Conservation (phyloP, 2,797 vertebrate species). For the Alauda arvensis region DNA sequence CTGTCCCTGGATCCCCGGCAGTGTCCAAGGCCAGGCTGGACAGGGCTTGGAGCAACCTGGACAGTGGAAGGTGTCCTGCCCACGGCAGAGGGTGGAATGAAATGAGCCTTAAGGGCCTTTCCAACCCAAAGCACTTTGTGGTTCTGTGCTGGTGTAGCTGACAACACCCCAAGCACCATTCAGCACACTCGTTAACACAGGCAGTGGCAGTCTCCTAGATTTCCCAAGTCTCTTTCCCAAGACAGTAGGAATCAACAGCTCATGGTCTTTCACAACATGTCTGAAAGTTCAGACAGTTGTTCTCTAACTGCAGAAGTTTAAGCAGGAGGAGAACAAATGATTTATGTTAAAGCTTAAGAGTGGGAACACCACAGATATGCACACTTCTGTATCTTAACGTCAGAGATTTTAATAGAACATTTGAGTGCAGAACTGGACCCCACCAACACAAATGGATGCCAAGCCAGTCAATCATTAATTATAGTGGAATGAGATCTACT, state of each 20-base stretch:
- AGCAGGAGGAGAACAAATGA: not conserved
- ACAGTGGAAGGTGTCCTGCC: not conserved
- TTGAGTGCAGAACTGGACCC: not conserved
- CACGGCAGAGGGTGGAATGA: not conserved
- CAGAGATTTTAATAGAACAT: not conserved
- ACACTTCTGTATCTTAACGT: too few relatives aligned
- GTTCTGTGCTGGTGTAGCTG: not conserved
- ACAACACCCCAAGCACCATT: not conserved
- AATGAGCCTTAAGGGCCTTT: not conserved
- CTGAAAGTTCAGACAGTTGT: not conserved
- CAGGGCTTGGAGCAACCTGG: rapidly evolving
- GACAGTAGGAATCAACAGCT: not conserved
- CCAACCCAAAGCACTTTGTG: not conserved
- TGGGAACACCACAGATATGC: not conserved
- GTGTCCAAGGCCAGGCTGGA: not conserved
- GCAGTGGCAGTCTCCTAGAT: not conserved
- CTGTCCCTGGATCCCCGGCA: not conserved
- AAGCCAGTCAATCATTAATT: slow-evolving; percentile 31
- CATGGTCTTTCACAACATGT: not conserved
- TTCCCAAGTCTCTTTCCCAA: not conserved
- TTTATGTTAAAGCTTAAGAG: not conserved
- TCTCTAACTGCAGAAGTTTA: not conserved
- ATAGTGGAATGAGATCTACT: not conserved
- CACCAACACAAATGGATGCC: not conserved
- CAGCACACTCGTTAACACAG: not conserved